Conservation (phyloP, 64 coral and sea anemone species). For the Actinia equina region DNA sequence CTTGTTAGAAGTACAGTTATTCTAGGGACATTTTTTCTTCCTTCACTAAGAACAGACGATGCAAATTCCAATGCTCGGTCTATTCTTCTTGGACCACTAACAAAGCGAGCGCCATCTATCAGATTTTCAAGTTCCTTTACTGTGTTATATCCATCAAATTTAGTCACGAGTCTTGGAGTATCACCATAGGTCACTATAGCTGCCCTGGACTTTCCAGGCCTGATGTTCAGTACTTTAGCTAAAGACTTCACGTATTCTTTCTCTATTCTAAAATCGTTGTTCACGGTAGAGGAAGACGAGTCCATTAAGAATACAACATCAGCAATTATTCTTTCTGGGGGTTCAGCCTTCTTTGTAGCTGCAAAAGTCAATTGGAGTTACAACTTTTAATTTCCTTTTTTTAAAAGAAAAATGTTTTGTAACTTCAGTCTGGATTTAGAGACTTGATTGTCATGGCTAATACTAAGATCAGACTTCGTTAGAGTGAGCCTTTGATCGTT, state of each 20-base stretch:
- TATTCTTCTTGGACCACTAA: conserved; percentile 31
- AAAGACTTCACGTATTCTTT: conserved; percentile 42
- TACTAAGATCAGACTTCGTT: no score
- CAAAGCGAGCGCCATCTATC: conserved; percentile 27
- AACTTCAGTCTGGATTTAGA: no score
- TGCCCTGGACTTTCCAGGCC: conserved; percentile 12
- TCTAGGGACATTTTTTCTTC: conserved; percentile 32
- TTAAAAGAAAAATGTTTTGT: no score
- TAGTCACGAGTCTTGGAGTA: not conserved
- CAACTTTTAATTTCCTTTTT: no score
- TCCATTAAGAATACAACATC: conserved; percentile 44
- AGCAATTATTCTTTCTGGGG: not conserved
- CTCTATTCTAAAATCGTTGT: conserved; percentile 2
- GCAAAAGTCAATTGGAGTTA: not conserved
- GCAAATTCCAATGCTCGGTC: conserved; percentile 27
- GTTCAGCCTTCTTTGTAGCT: not conserved
- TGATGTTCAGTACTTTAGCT: conserved; percentile 20
- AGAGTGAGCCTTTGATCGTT: no score
- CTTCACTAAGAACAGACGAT: conserved; percentile 16
- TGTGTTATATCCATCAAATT: conserved; percentile 13
- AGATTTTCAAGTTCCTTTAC: conserved; percentile 20
- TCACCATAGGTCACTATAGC: conserved; percentile 30
- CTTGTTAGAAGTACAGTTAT: conserved; percentile 28
- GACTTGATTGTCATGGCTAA: no score
- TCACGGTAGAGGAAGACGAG: conserved; percentile 12